Evolutionary conservation across 2,797 vertebrate species (phyloP), one percentile per base, ranked within the genome.

Genomic region (Brotula barbata): DNA sequence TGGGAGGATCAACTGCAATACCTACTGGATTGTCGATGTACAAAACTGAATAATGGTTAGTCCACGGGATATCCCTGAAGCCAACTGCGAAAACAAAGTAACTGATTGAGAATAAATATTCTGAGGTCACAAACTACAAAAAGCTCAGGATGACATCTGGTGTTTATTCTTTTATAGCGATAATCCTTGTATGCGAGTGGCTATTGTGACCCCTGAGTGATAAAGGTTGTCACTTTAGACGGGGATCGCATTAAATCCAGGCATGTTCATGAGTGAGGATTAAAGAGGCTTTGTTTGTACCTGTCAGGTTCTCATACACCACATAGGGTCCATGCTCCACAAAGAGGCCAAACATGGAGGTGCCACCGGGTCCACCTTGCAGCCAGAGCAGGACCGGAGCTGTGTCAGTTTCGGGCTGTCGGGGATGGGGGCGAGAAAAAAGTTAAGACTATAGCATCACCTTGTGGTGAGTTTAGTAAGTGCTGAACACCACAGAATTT

Each of bases 321-420:
- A 94, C 69, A 22, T 93, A 97, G 0, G 95, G 95, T 17, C 95
- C 95, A 0, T 96, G 91, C 71, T 96, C 94, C 65, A 95, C 93
- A 82, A 97, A 96, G n/a, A 97, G 90, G 0, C 94, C 94, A 61
- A 95, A 94, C 93, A 96, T 91, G 13, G 94, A 95, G 1, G 92
- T 90, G 9, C 93, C 91, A 10, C 94, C 94, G 0, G 94, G 94
- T 1, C 94, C 94, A 0, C 94, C 95, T 57, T 95, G 94, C 5
- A 96, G 90, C 94, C 94, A 97, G 0, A 97, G 89, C 46, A 94
- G 85, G 1, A 96, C 90, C 0, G 94, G 94, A 1, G 93, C 90
- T 0, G 68, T 71, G 3, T 78, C 78, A 1, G 81, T 80, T 2
- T 57, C 60, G 0, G 73, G 59, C 94, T 95, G 64, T 45, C 12